Conservation (phyloP, 1,140 invertebrate genomes). For the Procambarus virginalis region DNA sequence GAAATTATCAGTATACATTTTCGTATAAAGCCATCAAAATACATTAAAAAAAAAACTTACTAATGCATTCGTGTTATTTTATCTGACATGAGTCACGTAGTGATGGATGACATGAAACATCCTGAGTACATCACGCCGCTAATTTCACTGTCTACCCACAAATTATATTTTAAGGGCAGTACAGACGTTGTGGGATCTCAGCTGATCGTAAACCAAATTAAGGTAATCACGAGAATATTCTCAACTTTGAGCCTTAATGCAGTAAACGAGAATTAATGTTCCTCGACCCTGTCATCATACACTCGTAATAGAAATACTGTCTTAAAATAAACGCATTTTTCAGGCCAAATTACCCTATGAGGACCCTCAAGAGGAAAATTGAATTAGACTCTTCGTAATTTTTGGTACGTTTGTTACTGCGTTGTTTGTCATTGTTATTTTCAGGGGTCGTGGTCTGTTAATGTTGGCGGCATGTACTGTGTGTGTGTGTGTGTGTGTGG, state of each 20-base stretch:
- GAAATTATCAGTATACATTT: no score
- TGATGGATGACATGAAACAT: no score
- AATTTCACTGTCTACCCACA: no score
- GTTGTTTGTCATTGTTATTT: neutral
- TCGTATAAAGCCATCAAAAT: no score
- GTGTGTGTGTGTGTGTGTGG: no score
- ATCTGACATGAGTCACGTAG: no score
- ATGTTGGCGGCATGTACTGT: no score
- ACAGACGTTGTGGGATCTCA: neutral
- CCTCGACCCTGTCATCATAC: slow-evolving; percentile 3
- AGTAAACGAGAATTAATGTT: slow-evolving; percentile 13
- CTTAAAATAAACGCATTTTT: slow-evolving; percentile 11
- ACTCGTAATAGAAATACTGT: slow-evolving; percentile 11
- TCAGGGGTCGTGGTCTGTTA: neutral
- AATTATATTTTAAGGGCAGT: neutral
- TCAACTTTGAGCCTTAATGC: neutral
- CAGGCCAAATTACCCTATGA: neutral
- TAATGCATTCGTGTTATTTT: no score
- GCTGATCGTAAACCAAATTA: slow-evolving; percentile 10
- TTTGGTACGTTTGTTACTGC: neutral
- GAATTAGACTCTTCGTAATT: neutral
- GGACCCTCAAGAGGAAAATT: neutral
- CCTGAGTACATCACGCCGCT: no score
- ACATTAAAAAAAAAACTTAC: no score
- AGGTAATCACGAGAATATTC: neutral